Evolutionary conservation across 2,113 vertebrate genomes (phyloP).

Genomic region (Muntiacus reevesi): DNA sequence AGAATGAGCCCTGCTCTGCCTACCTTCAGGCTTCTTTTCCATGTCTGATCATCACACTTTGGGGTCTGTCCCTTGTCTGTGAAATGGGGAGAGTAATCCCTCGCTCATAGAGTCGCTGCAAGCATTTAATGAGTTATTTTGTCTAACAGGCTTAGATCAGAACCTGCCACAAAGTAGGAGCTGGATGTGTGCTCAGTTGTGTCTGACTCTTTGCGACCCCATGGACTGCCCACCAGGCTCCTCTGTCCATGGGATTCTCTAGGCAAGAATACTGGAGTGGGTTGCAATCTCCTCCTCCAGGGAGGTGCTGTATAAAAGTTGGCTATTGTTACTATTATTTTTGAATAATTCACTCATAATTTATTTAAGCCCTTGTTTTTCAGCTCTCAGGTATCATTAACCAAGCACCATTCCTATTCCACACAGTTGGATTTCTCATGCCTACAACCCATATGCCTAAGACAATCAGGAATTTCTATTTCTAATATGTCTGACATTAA

Average conservation of each 20-base stretch:
- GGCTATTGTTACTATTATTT: background rate
- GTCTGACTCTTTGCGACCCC: background rate
- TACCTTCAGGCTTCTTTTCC: background rate
- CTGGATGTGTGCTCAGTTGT: background rate
- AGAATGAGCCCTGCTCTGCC: background rate
- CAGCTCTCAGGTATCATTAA: background rate
- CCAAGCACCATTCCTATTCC: background rate
- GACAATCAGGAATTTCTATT: slow-evolving; percentile 6
- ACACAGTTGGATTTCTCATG: background rate
- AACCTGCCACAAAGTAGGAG: background rate
- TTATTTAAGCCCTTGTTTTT: background rate
- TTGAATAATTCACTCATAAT: background rate
- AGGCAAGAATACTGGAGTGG: background rate
- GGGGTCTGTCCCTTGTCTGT: background rate
- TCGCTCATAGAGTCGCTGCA: background rate
- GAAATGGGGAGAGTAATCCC: background rate
- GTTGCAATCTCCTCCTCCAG: background rate
- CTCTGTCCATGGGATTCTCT: background rate
- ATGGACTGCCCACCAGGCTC: background rate
- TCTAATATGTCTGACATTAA: background rate
- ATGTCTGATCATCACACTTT: background rate
- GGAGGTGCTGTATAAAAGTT: background rate
- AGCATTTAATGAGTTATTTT: background rate
- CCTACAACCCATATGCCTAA: background rate
- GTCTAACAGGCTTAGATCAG: background rate